These are phyloP conservation scores for Cryptophagus acutangulus DNA, from an alignment of 2,888 invertebrate species.

Conservation along the genomic window DNA sequence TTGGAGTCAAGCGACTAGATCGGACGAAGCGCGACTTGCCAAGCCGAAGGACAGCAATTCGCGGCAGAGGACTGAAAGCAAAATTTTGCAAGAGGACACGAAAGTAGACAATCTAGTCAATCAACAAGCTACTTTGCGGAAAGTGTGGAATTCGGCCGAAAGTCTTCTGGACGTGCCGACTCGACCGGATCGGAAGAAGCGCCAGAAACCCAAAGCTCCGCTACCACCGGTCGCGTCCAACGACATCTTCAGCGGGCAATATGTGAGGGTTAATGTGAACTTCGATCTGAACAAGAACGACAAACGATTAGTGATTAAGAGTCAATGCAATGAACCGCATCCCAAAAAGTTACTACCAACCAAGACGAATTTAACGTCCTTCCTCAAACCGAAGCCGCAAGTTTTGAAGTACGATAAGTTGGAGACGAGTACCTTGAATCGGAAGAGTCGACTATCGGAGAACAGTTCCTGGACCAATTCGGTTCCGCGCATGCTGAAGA, in stretches of 20 bases:
- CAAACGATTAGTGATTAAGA: constrained; percentile 31
- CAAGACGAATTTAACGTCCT: constrained; percentile 32
- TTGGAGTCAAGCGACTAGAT: constrained; percentile 11
- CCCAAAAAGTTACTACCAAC: constrained; percentile 30
- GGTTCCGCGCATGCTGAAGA: constrained; percentile 40
- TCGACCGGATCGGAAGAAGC: constrained; percentile 41
- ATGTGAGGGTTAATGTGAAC: constrained; percentile 45
- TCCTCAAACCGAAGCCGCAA: constrained; percentile 30
- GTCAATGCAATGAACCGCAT: constrained; percentile 32
- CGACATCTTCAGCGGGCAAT: constrained; percentile 46
- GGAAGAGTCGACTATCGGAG: constrained; percentile 9
- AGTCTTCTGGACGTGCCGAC: constrained; percentile 40
- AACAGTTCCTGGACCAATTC: constrained; percentile 41
- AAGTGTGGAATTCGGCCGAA: constrained; percentile 47
- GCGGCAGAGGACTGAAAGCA: constrained; percentile 35
- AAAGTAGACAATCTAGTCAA: constrained; percentile 30
- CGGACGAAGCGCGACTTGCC: constrained; percentile 12
- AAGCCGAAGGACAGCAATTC: constrained; percentile 24
- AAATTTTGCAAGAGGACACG: constrained; percentile 34
- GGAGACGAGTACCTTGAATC: constrained; percentile 17
- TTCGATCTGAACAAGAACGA: constrained; percentile 30
- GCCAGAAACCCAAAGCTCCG: constrained; percentile 39
- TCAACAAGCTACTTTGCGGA: constrained; percentile 31
- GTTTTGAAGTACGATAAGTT: constrained; percentile 23
- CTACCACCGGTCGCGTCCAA: constrained; percentile 32